These are phyloP conservation scores for Characodon lateralis DNA, from an alignment of 2,797 vertebrate species.

Conservation along the genomic window DNA sequence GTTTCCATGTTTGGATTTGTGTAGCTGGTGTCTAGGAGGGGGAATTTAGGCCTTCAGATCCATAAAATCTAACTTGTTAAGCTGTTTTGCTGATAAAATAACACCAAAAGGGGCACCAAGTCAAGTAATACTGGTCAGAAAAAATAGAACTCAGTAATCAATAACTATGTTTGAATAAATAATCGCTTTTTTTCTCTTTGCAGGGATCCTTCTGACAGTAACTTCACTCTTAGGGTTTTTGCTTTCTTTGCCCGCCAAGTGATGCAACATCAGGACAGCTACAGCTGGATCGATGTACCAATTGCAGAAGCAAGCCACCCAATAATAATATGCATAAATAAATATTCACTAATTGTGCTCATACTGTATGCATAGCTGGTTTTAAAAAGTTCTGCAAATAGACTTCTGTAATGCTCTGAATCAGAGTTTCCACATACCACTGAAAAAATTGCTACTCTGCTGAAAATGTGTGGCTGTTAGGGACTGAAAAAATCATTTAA, in stretches of 20 bases:
- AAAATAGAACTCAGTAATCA: neutral
- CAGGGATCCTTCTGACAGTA: constrained; percentile 34
- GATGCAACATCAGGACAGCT: constrained; percentile 18
- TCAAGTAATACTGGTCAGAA: neutral
- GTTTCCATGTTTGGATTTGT: neutral
- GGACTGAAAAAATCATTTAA: neutral
- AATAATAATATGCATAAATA: constrained; percentile 53
- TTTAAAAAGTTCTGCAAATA: constrained; percentile 16
- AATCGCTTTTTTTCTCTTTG: constrained; percentile 5
- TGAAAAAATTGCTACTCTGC: neutral
- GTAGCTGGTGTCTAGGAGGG: neutral
- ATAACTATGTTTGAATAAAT: neutral
- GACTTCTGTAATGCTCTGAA: constrained; percentile 16
- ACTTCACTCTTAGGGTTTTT: constrained; percentile 31
- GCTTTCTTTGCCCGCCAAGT: constrained; percentile 36
- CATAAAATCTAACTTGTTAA: too few relatives aligned
- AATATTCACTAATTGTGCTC: constrained; percentile 53
- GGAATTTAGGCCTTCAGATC: neutral
- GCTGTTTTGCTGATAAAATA: too few relatives aligned
- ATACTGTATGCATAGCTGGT: constrained; percentile 30
- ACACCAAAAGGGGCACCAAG: neutral
- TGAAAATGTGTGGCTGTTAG: neutral
- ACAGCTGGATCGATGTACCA: constrained; percentile 33
- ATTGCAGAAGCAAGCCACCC: constrained; percentile 51
- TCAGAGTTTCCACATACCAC: neutral